Conservation (phyloP, 2,888 invertebrate genomes). For the Exephanes ischioxanthus region DNA sequence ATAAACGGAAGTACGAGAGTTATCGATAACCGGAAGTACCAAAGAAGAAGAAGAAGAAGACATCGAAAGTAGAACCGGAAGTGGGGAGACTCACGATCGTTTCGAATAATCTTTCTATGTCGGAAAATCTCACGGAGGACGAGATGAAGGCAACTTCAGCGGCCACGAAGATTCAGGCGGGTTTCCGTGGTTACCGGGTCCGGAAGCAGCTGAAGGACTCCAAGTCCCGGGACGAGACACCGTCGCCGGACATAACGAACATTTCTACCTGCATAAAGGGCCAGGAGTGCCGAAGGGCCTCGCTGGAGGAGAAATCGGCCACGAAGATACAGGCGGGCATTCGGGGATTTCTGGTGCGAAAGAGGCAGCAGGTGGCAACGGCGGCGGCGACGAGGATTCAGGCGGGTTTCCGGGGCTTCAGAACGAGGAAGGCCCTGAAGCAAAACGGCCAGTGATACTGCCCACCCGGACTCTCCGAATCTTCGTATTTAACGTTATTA, state of each 20-base stretch:
- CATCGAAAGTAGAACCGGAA: slow-evolving; percentile 7
- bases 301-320: slow-evolving; percentile 84
- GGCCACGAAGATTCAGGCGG: slow-evolving; percentile 87
- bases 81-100: not conserved
- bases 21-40: not conserved
- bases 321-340: slow-evolving; percentile 90
- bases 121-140: slow-evolving; percentile 68
- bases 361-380: slow-evolving; percentile 84
- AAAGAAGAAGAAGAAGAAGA: not conserved
- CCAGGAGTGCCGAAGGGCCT: slow-evolving; percentile 64
- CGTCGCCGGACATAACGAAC: slow-evolving; percentile 49
- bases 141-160: slow-evolving; percentile 82
- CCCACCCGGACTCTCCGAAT: not conserved
- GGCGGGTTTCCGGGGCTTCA: slow-evolving; percentile 82
- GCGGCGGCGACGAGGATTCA: slow-evolving; percentile 83
- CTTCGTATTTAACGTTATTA: slow-evolving; percentile 7
- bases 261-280: slow-evolving; percentile 62
- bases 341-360: slow-evolving; percentile 88
- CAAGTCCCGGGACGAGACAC: slow-evolving; percentile 38
- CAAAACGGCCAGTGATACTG: slow-evolving; percentile 75
- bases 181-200: slow-evolving; percentile 86
- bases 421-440: slow-evolving; percentile 81
- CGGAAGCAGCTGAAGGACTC: slow-evolving; percentile 84
- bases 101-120: slow-evolving; percentile 65
- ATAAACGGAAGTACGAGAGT: too few relatives aligned